Base-by-base conservation (phyloP, 2,797 vertebrate genomes). In the Enteromius radiatus region DNA sequence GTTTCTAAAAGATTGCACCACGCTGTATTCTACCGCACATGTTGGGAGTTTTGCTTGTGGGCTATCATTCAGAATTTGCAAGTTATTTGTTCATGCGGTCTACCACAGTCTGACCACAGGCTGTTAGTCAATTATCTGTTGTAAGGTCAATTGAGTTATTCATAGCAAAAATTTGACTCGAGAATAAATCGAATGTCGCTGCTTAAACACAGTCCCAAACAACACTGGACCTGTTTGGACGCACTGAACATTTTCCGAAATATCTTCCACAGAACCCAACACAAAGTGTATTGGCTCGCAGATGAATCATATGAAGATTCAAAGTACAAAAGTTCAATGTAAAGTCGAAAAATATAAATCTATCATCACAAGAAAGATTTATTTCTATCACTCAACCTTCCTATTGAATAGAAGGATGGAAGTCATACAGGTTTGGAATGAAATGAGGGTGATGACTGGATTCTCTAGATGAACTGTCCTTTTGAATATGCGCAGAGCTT, bases 141-240 rank as follows among this genome's bases (percentile, higher is more conserved):
- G 64, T 63, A 63, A 31, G 61, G 61, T 33, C 61, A 67, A 67
- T 67, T 67, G 1, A 67, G 38, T 67, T 67, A 67, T 38, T 67
- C 31, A 67, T 36, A 19, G 17, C 15, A 36, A 21, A 36, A 28
- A 65, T 38, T 38, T 10, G 19, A 67, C 64, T 67, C 33, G 0
- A 65, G 63, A 65, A 36, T 65, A 36, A 65, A 65, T 65, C 14
- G 4, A 36, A 65, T 36, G 63, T 65, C 63, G 5, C 33, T 38
- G 19, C 64, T 36, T 38, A 3, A 64, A 33, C 15, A 11, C 10
- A 11, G 17, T 49, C 45, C 26, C 7, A 65, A 73, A 7, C 26
- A 73, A 49, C 19, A 52, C 17, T n/a, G 26, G 19, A 14, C 10
- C 10, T 11, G 33, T 23, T 75, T n/a, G 47, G 71, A 52, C 26